A percentile compares a stretch with the other conserved stretches of the same genome.
Conservation (phyloP, 2,113 vertebrate genomes). For the Todiramphus saurophagus region DNA sequence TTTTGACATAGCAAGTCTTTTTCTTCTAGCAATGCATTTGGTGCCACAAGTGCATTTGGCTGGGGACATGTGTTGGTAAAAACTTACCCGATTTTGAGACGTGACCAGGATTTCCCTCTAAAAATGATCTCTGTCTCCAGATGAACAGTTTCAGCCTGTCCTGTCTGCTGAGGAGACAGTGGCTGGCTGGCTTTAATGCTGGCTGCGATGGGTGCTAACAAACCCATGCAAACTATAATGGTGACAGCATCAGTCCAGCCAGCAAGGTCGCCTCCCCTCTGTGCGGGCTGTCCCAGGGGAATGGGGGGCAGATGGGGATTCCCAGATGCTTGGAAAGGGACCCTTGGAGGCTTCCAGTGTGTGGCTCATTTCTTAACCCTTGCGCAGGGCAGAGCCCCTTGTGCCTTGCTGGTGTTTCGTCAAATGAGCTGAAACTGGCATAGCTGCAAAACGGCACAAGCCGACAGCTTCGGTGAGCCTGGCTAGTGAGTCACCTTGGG, state of each 20-base stretch:
- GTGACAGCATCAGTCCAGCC: neutral
- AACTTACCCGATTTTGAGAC: conserved; percentile 10
- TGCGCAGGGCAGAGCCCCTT: neutral
- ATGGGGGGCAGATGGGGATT: neutral
- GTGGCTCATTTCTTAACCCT: neutral
- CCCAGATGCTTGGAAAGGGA: neutral
- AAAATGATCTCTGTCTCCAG: neutral
- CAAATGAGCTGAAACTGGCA: neutral
- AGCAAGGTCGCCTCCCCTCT: neutral
- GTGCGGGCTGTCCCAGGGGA: neutral
- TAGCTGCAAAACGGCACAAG: neutral
- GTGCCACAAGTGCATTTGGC: neutral
- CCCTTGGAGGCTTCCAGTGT: neutral
- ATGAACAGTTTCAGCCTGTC: neutral
- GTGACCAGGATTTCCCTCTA: conserved; percentile 38
- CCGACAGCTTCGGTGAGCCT: neutral
- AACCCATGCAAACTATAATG: neutral
- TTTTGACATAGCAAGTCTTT: neutral
- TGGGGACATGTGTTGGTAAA: neutral
- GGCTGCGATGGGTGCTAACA: fast-evolving
- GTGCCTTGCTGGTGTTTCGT: neutral
- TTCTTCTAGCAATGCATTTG: neutral
- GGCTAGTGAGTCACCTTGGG: neutral
- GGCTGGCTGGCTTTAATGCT: neutral
- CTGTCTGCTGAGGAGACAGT: neutral